phyloP scores from a whole-genome alignment of 2,888 invertebrate species.

The Villa cingulata region DNA sequence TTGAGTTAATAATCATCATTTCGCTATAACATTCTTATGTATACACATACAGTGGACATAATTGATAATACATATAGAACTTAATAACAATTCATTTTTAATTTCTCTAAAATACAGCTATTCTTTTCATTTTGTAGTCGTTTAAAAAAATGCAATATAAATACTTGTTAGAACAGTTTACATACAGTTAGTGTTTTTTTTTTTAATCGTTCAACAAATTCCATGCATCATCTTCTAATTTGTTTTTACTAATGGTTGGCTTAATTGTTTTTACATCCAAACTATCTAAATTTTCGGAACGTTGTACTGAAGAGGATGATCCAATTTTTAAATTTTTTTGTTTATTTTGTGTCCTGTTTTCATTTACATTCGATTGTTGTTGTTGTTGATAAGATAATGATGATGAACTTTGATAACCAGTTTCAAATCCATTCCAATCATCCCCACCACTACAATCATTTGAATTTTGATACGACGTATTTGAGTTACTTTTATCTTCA shows the following conservation, averaged over 20 bases:
- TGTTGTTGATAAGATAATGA: not conserved
- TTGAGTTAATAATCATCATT: no score
- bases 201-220: slow-evolving; percentile 45
- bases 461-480: slow-evolving; percentile 26
- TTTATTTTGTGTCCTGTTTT: slow-evolving; percentile 16
- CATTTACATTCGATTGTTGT: not conserved
- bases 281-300: slow-evolving; percentile 28
- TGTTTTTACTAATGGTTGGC: slow-evolving; percentile 29
- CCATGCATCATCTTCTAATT: slow-evolving; percentile 48
- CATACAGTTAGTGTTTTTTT: not conserved
- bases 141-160: no score
- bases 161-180: no score
- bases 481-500: slow-evolving; percentile 16
- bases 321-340: slow-evolving; percentile 12
- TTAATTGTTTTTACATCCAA: slow-evolving; percentile 33
- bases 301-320: slow-evolving; percentile 4
- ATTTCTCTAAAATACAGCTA: no score
- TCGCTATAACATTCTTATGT: no score
- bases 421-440: slow-evolving; percentile 34
- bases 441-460: slow-evolving; percentile 19
- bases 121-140: no score
- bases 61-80: no score
- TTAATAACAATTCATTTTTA: no score
- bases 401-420: slow-evolving; percentile 10
- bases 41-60: no score